Evolutionary conservation across 2,113 vertebrate species (phyloP), one percentile per base, ranked within the genome.

Genomic region (Sigmodon hispidus): DNA sequence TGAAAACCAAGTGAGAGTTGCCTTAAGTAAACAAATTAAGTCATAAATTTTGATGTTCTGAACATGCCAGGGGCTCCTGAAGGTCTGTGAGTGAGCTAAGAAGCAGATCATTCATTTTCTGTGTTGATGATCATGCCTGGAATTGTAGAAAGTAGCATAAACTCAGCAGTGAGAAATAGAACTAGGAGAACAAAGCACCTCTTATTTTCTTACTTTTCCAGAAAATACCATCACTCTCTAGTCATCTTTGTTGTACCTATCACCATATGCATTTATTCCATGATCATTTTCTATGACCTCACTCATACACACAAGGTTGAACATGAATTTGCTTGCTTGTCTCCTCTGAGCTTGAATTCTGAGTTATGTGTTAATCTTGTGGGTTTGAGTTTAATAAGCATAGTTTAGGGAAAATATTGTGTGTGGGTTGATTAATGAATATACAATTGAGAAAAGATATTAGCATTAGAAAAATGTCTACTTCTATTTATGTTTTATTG

Each of bases 151-250:
- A 97, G 90, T 1, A 93, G 89, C 92, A 93, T 95, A 97, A 96
- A 96, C 85, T 96, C 96, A 87, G 81, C 94, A 96, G 95, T 98
- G 97, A 98, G 98, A 96, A 97, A 98, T 97, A 96, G 91, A 98
- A 93, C 87, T 90, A 81, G 97, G 94, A 96, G 95, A 59, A 97
- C 93, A 96, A 97, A 96, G 36, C 55, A 65, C 70, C 87, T 81
- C 88, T 90, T 90, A 86, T 92, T 94, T 93, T 95, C 93, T 97
- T 85, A 76, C 55, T 90, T 96, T 96, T 87, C 2, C 0, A 76
- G 36, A 61, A 36, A 0, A 0, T 16, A 26, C 65, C 84, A 92
- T 95, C 65, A 76, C 10, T 96, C 90, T 87, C 67, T 40, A 81
- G 63, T 90, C n/a, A 26, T 92, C 85, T 95, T 93, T 90, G 93